Evolutionary conservation across 2,113 vertebrate species (phyloP).

Genomic region (Cyphomyrus discorhynchus): DNA sequence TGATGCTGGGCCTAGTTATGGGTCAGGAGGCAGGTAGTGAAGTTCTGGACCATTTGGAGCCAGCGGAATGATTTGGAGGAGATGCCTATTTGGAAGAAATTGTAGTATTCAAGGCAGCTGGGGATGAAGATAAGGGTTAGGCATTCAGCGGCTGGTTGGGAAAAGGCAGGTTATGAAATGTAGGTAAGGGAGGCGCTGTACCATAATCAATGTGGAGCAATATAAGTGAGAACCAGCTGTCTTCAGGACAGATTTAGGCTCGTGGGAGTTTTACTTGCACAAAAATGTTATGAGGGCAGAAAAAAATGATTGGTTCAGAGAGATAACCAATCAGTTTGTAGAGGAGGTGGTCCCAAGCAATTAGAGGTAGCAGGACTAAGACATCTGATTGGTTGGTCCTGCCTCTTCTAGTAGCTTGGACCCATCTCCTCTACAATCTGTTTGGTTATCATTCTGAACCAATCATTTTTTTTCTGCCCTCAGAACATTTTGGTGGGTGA

Average conservation of each 20-base stretch:
- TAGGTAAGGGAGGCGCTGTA: not conserved
- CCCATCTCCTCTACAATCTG: too few species aligned
- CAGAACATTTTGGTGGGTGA: not conserved
- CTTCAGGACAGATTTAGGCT: too few species aligned
- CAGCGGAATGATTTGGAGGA: not conserved
- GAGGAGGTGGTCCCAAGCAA: too few species aligned
- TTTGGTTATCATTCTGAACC: too few species aligned
- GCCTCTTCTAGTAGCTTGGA: too few species aligned
- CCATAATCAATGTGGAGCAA: not conserved
- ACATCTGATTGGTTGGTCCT: too few species aligned
- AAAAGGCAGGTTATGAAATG: not conserved
- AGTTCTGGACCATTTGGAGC: not conserved
- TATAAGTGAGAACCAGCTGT: not conserved
- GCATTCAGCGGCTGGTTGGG: not conserved
- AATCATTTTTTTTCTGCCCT: too few species aligned
- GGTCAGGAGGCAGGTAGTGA: not conserved
- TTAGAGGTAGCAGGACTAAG: too few species aligned
- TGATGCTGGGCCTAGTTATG: not conserved
- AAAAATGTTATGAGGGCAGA: too few species aligned
- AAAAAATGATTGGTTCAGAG: too few species aligned
- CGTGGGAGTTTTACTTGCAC: too few species aligned
- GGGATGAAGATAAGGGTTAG: not conserved
- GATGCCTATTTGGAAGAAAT: not conserved
- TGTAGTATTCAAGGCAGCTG: not conserved
- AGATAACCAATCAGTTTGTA: too few species aligned